Evolutionary conservation across 2,888 invertebrate species (phyloP), one percentile per base, ranked within the genome.

Genomic region (Drosophila falleni): DNA sequence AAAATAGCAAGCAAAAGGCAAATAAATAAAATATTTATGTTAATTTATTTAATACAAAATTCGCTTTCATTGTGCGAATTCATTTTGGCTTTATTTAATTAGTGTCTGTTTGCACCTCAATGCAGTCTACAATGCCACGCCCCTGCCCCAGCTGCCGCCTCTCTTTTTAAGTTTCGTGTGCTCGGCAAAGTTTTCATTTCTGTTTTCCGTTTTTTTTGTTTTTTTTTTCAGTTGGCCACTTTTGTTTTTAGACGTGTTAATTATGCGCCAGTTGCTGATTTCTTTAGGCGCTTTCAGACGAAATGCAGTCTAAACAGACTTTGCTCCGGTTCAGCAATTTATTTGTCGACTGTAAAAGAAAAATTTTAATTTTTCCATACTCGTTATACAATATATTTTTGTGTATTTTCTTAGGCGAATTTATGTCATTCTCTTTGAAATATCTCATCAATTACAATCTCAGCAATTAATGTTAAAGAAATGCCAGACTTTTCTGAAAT

Each of bases 11-110:
- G 56, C 47, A 62, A 49, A 66, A 64, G 42, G 62, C 59, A 71
- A 70, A 68, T 74, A 70, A 83, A 83, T 69, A 80, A 88, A 80
- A 76, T 76, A 71, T 76, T 74, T 80, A 80, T 86, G 86, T 73
- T 71, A 71, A 83, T 85, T 74, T 70, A 67, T 71, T 83, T 74
- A 73, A 70, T 62, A 68, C 53, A 66, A 71, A 83, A 80, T 86
- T 76, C 74, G 76, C 73, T 84, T 87, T 78, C 70, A 62, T 63
- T 72, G 61, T 62, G 56, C 61, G 58, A 65, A 66, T 69, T 68
- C 63, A 51, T 29, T 54, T 63, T 72, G 13, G 23, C 13, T 26
- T 50, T 26, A 64, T 80, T 83, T 87, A 78, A 87, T 81, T 78
- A 81, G 78, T 74, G 73, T 80, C 66, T 53, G 64, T 70, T 80